phyloP scores from a whole-genome alignment of 2,797 vertebrate genomes.

The Phyllotis vaccarum region DNA sequence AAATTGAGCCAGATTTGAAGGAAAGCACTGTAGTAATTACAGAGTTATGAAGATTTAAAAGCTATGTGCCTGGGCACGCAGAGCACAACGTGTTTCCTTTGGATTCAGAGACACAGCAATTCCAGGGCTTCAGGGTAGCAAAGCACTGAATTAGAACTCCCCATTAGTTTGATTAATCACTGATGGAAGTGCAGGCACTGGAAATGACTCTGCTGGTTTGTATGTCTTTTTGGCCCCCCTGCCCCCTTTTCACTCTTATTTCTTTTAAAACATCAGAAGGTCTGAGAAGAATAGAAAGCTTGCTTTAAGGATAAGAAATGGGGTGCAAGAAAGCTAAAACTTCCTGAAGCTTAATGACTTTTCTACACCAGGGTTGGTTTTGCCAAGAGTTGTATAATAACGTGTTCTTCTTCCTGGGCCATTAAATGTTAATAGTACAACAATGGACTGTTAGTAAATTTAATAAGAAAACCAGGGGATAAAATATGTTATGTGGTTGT shows the following conservation, averaged over 20 bases:
- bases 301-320: slow-evolving; percentile 68
- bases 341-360: slow-evolving; percentile 76
- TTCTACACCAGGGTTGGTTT: slow-evolving; percentile 48
- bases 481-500: slow-evolving; percentile 69
- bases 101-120: slow-evolving; percentile 81
- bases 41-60: slow-evolving; percentile 85
- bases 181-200: slow-evolving; percentile 74
- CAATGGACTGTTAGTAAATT: slow-evolving; percentile 72
- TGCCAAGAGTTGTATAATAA: slow-evolving; percentile 75
- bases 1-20: slow-evolving; percentile 84
- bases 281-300: slow-evolving; percentile 54
- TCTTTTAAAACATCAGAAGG: slow-evolving; percentile 67
- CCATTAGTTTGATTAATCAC: slow-evolving; percentile 84
- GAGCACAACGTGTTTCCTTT: slow-evolving; percentile 80
- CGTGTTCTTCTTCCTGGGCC: slow-evolving; percentile 65
- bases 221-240: slow-evolving; percentile 42
- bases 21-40: slow-evolving; percentile 83
- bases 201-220: slow-evolving; percentile 74
- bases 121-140: slow-evolving; percentile 82
- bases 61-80: slow-evolving; percentile 81
- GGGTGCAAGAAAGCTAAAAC: slow-evolving; percentile 72
- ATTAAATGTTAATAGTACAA: slow-evolving; percentile 74
- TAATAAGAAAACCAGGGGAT: slow-evolving; percentile 73
- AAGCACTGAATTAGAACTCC: slow-evolving; percentile 81
- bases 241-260: slow-evolving; percentile 2